phyloP scores from a whole-genome alignment of 2,113 vertebrate genomes.

The Sebastes fasciatus region DNA sequence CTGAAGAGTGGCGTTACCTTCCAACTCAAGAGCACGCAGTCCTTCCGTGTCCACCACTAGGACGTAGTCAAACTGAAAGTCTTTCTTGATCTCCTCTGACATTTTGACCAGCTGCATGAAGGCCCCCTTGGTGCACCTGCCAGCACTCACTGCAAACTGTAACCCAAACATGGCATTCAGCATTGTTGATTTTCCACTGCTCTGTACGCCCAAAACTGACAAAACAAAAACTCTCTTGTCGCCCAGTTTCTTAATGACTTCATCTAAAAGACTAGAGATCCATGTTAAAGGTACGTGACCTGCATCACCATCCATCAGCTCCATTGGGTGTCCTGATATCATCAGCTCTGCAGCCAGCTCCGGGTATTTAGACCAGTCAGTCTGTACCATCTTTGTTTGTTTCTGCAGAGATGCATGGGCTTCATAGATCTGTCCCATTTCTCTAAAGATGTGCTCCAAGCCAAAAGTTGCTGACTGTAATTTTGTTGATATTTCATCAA shows the following conservation, averaged over 20 bases:
- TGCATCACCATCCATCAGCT: constrained; percentile 89
- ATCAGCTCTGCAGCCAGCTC: constrained; percentile 84
- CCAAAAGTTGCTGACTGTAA: constrained; percentile 75
- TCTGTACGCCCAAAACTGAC: constrained; percentile 84
- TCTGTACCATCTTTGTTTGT: neutral
- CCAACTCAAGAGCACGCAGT: constrained; percentile 53
- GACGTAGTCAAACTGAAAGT: constrained; percentile 4
- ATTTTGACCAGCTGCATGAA: constrained; percentile 78
- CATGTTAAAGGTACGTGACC: constrained; percentile 85
- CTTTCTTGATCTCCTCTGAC: constrained; percentile 52
- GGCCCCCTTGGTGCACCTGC: constrained; percentile 82
- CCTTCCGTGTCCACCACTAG: constrained; percentile 71
- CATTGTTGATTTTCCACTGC: constrained; percentile 86
- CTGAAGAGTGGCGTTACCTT: neutral
- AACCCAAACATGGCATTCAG: constrained; percentile 79
- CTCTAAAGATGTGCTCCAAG: constrained; percentile 85
- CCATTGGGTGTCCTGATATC: constrained; percentile 83
- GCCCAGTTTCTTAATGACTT: constrained; percentile 78
- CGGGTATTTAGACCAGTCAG: constrained; percentile 62
- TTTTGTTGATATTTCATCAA: constrained; percentile 68
- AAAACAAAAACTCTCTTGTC: constrained; percentile 85
- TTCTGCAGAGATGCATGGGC: constrained; percentile 52
- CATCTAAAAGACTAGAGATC: constrained; percentile 83
- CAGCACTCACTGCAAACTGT: constrained; percentile 83
- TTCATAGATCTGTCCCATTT: constrained; percentile 86